Evolutionary conservation across 2,888 invertebrate species (phyloP), one percentile per base, ranked within the genome.

Genomic region (Plagiodera versicolora): DNA sequence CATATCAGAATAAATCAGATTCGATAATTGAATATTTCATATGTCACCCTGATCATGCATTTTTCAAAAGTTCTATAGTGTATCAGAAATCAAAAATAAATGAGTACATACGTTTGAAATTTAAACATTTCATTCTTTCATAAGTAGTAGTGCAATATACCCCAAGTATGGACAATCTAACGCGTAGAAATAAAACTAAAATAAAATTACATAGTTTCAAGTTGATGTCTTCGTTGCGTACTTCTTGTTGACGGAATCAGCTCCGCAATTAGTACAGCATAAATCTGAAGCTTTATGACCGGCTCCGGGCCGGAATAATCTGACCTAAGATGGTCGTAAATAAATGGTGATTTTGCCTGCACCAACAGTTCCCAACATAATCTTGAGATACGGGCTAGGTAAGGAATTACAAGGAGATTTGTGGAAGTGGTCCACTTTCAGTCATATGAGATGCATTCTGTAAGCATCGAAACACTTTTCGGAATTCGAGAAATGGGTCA

Each of bases 291-390:
- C 39, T 39, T 39, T 11, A 14, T 14, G 14, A 3, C 54, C 20
- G 35, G 49, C 44, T 54, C 49, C 61, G 20, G 20, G 45, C 46
- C 51, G 50, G 58, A 58, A 58, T 58, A 61, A 61, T 58, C 55
- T 51, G 51, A 58, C 50, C 55, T 46, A 47, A 47, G 32, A 51
- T 47, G 47, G 51, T 44, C 58, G 47, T 61, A 51, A 61, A 61
- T 61, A 61, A 58, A 58, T 50, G 32, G 49, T 54, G 56, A 60
- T 60, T 63, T 58, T 49, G 59, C 59, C 58, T 58, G 49, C 59
- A 53, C 45, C 63, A 59, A 58, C 63, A 63, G 44, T 56, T 63
- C 48, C 28, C 35, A 20, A 39, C 44, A 55, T 59, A 60, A 60
- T 63, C 59, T 60, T 53, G 52, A 59, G 59, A 60, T 63, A 60